Evolutionary conservation across 2,113 vertebrate genomes (phyloP).

Genomic region (Prinia subflava): DNA sequence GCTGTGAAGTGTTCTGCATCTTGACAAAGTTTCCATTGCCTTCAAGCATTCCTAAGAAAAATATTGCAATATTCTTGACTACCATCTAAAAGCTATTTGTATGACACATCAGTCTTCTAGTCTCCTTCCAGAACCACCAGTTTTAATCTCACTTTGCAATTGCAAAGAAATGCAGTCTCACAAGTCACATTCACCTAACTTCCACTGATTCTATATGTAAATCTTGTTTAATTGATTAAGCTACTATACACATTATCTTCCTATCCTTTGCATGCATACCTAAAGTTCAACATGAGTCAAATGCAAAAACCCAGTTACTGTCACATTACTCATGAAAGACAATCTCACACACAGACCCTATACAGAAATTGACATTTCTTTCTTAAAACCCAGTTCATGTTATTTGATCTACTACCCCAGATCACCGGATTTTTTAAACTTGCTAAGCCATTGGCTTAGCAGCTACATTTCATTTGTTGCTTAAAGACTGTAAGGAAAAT

Average conservation of each 20-base stretch:
- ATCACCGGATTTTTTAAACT: background rate
- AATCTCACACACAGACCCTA: background rate
- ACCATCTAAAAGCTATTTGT: background rate
- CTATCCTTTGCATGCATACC: background rate
- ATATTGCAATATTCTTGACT: background rate
- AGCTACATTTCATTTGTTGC: background rate
- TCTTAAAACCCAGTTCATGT: background rate
- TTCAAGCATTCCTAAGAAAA: slow-evolving; percentile 58
- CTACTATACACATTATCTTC: background rate
- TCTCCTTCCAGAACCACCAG: background rate
- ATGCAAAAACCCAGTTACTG: background rate
- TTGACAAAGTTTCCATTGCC: slow-evolving; percentile 78
- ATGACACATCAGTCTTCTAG: background rate
- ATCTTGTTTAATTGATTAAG: background rate
- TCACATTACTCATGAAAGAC: background rate
- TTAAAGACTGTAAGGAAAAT: background rate
- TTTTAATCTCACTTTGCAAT: background rate
- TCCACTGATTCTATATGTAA: background rate
- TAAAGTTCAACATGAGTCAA: background rate
- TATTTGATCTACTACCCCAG: background rate
- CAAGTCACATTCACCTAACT: background rate
- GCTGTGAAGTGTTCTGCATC: slow-evolving; percentile 68
- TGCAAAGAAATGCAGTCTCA: background rate
- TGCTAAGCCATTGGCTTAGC: background rate
- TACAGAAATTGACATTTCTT: background rate